These are phyloP conservation scores for Tolmerus cingulatus DNA, from an alignment of 2,888 invertebrate species.

Conservation along the genomic window DNA sequence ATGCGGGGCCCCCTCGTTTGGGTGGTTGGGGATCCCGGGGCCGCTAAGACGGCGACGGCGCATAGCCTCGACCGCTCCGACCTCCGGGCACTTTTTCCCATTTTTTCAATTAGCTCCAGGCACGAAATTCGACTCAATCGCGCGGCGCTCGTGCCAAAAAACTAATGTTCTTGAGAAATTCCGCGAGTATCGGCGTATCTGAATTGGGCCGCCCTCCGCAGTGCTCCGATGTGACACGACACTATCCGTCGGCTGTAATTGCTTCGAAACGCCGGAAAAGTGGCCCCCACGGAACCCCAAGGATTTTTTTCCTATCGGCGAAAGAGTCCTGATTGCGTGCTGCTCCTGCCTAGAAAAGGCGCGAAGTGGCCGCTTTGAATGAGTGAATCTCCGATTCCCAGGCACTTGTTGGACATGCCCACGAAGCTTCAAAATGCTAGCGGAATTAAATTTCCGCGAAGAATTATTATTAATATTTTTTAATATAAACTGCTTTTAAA, in stretches of 20 bases:
- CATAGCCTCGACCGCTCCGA: neutral
- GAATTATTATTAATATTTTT: neutral
- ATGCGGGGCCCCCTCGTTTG: neutral
- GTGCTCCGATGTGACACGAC: neutral
- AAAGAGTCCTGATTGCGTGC: neutral
- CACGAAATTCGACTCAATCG: constrained; percentile 1
- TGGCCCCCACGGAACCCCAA: neutral
- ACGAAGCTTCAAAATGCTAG: neutral
- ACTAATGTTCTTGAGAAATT: neutral
- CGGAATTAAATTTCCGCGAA: neutral
- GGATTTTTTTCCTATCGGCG: neutral
- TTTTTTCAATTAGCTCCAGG: neutral
- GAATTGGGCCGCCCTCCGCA: neutral
- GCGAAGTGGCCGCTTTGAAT: neutral
- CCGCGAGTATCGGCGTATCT: neutral
- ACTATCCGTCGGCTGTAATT: neutral
- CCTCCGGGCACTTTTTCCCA: neutral
- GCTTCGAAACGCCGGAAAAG: neutral
- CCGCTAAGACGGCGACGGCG: neutral
- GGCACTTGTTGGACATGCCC: neutral
- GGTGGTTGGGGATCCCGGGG: neutral
- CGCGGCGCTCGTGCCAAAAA: neutral
- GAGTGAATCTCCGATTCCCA: neutral
- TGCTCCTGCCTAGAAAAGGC: neutral
- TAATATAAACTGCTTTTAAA: too few relatives aligned